Evolutionary conservation across 2,797 vertebrate species (phyloP).

Genomic region (Anolis apletophallus): DNA sequence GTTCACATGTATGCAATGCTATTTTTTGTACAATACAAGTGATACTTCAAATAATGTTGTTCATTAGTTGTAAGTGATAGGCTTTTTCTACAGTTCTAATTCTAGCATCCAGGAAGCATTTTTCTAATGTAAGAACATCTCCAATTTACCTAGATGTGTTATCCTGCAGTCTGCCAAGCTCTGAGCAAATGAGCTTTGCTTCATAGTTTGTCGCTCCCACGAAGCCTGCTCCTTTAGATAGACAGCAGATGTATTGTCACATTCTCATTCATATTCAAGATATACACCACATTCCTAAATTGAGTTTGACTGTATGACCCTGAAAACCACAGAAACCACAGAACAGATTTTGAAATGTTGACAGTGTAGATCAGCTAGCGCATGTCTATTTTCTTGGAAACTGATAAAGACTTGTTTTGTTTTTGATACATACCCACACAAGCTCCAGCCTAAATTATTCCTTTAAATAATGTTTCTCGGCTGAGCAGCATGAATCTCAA

Average conservation of each 20-base stretch:
- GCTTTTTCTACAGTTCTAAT: constrained; percentile 57
- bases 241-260: not conserved
- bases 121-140: constrained; percentile 51
- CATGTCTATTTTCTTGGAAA: not conserved
- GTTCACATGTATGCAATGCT: constrained; percentile 18
- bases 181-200: constrained; percentile 48
- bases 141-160: constrained; percentile 60
- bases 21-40: constrained; percentile 8
- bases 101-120: constrained; percentile 47
- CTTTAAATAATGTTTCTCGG: not conserved
- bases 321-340: not conserved
- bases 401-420: not conserved
- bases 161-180: constrained; percentile 27
- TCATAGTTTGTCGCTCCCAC: constrained; percentile 43
- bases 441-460: not conserved
- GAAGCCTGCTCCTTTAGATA: constrained; percentile 24
- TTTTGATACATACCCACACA: not conserved
- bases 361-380: not conserved
- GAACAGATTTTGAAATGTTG: not conserved
- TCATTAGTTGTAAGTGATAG: constrained; percentile 48
- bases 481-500: not conserved
- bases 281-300: not conserved
- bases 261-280: constrained; percentile 33
- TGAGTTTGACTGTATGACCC: not conserved
- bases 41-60: constrained; percentile 51